Percentiles rank a stretch among this genome's conserved stretches.
Conservation (phyloP, 2,797 vertebrate species). For the Gastrophryne carolinensis region DNA sequence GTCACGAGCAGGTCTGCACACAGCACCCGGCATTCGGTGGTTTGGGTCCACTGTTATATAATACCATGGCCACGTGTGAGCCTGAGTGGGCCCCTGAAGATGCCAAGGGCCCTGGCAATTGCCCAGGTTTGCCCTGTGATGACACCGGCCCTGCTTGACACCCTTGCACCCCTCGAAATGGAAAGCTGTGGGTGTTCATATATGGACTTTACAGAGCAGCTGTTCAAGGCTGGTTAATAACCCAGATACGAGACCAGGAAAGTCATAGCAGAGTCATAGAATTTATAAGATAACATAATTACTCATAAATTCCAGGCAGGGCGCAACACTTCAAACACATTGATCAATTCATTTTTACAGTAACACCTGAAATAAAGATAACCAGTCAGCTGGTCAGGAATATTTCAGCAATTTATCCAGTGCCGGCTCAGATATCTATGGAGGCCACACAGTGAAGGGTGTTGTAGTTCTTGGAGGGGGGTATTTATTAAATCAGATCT, state of each 20-base stretch:
- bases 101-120: too few species aligned
- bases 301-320: conserved; percentile 39
- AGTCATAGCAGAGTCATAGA: conserved; percentile 7
- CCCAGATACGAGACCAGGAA: conserved; percentile 14
- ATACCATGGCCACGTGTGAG: too few species aligned
- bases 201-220: background rate
- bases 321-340: conserved; percentile 1
- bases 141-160: too few species aligned
- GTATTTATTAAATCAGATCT: too few species aligned
- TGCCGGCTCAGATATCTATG: background rate
- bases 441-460: too few species aligned
- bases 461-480: too few species aligned
- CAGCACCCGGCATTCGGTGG: too few species aligned
- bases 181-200: background rate
- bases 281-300: conserved; percentile 39
- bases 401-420: background rate
- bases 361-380: conserved; percentile 3
- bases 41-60: too few species aligned
- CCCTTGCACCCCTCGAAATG: too few species aligned
- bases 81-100: too few species aligned
- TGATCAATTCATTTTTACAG: background rate
- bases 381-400: background rate
- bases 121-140: too few species aligned
- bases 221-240: conserved; percentile 2
- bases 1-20: too few species aligned